Conservation (phyloP, 2,797 vertebrate genomes). For the Toxotes lorentzi region DNA sequence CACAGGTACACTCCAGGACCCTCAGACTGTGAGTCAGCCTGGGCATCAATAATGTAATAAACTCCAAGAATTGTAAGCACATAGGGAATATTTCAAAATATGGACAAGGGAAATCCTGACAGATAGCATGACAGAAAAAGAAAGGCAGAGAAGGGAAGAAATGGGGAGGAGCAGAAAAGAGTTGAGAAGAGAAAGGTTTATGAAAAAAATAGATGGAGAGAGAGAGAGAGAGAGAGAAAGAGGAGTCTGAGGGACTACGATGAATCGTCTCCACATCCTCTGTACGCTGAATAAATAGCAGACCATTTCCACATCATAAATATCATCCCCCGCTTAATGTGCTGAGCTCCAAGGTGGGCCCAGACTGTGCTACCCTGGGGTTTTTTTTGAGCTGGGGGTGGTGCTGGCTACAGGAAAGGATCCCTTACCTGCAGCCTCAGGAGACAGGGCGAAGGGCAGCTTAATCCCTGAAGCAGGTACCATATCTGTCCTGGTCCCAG, state of each 20-base stretch:
- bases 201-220: constrained; percentile 15
- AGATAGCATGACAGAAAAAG: constrained; percentile 7
- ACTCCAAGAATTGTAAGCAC: constrained; percentile 10
- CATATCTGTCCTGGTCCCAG: constrained; percentile 73
- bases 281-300: constrained; percentile 80
- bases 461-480: constrained; percentile 79
- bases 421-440: constrained; percentile 63
- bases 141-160: constrained; percentile 22
- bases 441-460: constrained; percentile 69
- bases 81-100: constrained; percentile 27
- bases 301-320: constrained; percentile 83
- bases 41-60: constrained; percentile 12
- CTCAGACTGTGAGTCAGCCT: not conserved
- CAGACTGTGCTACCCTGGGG: constrained; percentile 36
- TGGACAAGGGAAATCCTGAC: constrained; percentile 18
- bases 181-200: constrained; percentile 35
- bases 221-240: constrained; percentile 10
- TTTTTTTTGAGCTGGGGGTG: constrained; percentile 28
- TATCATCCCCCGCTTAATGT: constrained; percentile 76
- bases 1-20: not conserved
- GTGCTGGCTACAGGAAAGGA: constrained; percentile 41
- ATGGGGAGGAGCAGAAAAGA: constrained; percentile 32
- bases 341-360: constrained; percentile 69
- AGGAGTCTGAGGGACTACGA: constrained; percentile 34
- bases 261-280: constrained; percentile 66